A percentile compares a stretch with the other conserved stretches of the same genome.
phyloP scores from a whole-genome alignment of 2,113 vertebrate genomes.

The Hippocampus abdominalis region DNA sequence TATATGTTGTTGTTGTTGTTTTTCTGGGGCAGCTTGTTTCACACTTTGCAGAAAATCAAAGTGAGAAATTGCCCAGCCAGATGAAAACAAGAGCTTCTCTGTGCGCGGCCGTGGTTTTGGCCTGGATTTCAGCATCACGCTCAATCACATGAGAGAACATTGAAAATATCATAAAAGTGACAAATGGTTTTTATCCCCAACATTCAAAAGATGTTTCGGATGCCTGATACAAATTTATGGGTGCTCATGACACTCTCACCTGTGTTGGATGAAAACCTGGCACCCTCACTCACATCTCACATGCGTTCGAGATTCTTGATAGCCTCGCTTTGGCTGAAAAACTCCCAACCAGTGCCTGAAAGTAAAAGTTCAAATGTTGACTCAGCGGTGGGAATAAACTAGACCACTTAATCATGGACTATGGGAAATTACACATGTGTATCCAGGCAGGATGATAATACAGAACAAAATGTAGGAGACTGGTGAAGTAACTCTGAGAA shows the following conservation, averaged over 20 bases:
- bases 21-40: background rate
- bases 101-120: background rate
- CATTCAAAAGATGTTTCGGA: background rate
- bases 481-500: conserved; percentile 23
- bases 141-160: background rate
- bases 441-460: background rate
- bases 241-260: conserved; percentile 3
- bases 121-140: background rate
- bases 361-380: background rate
- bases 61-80: conserved; percentile 4
- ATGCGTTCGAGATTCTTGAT: conserved; percentile 25
- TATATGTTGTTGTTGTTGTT: background rate
- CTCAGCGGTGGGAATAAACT: background rate
- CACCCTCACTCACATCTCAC: conserved; percentile 19
- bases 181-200: background rate
- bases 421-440: conserved; percentile 1
- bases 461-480: background rate
- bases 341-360: background rate
- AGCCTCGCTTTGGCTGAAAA: background rate
- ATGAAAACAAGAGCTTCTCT: conserved; percentile 1
- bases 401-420: background rate
- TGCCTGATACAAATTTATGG: conserved; percentile 4
- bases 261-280: conserved; percentile 28
- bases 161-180: background rate
- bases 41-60: conserved; percentile 8